These are phyloP conservation scores for Mamestra brassicae DNA, from an alignment of 2,888 invertebrate species.

Conservation along the genomic window DNA sequence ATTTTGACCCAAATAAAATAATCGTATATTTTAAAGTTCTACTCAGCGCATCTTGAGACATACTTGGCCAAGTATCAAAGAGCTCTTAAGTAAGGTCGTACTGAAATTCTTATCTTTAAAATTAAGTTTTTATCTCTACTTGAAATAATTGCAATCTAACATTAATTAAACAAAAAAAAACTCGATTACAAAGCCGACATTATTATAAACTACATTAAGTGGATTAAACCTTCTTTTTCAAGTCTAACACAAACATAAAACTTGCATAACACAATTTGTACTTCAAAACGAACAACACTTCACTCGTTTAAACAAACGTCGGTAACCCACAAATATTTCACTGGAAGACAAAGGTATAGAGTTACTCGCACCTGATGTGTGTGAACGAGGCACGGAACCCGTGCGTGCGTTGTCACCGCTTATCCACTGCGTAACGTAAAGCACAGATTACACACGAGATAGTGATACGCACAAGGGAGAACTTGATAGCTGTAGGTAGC, in stretches of 20 bases:
- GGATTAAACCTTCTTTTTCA: background rate
- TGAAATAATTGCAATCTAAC: background rate
- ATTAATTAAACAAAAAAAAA: background rate
- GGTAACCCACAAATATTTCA: slow-evolving; percentile 33
- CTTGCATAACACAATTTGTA: background rate
- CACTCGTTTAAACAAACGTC: slow-evolving; percentile 29
- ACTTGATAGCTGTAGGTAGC: slow-evolving; percentile 9
- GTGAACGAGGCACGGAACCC: slow-evolving; percentile 32
- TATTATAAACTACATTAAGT: background rate
- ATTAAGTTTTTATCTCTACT: background rate
- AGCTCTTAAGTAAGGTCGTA: background rate
- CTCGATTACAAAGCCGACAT: background rate
- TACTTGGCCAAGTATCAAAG: background rate
- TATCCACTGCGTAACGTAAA: slow-evolving; percentile 36
- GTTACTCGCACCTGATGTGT: slow-evolving; percentile 57
- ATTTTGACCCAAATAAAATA: background rate
- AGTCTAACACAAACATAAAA: background rate
- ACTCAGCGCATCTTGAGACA: background rate
- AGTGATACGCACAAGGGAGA: slow-evolving; percentile 17
- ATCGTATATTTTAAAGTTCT: background rate
- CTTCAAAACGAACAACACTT: slow-evolving; percentile 10
- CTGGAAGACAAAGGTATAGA: slow-evolving; percentile 46
- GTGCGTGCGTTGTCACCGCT: slow-evolving; percentile 53
- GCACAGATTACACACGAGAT: slow-evolving; percentile 44
- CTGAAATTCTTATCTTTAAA: slow-evolving; percentile 1